Evolutionary conservation across 2,113 vertebrate species (phyloP).

Genomic region (Prinia subflava): DNA sequence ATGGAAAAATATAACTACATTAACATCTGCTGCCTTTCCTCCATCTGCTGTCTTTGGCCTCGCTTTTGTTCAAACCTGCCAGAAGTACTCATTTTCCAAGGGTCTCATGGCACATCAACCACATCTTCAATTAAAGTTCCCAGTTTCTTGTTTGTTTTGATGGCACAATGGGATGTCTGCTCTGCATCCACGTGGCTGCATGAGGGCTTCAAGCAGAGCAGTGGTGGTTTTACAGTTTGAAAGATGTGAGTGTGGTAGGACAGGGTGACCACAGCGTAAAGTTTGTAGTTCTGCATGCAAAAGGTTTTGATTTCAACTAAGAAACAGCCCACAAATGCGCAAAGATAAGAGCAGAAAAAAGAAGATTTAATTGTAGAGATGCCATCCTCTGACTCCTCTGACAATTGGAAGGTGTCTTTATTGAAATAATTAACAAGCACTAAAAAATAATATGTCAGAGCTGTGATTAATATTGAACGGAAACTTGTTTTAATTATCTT

Average conservation of each 20-base stretch:
- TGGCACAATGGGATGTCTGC: neutral
- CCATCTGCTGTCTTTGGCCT: slow-evolving; percentile 70
- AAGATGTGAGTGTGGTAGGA: neutral
- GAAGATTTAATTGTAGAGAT: neutral
- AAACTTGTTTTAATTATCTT: neutral
- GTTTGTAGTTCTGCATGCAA: neutral
- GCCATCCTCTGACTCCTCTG: neutral
- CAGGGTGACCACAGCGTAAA: neutral
- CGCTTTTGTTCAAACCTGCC: slow-evolving; percentile 44
- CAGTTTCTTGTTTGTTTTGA: neutral
- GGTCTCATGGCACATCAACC: neutral
- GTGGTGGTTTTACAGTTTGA: neutral
- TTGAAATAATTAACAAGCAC: neutral
- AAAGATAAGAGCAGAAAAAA: neutral
- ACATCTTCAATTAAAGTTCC: neutral
- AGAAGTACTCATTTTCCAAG: slow-evolving; percentile 10
- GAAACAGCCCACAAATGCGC: neutral
- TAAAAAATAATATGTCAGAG: neutral
- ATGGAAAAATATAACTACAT: slow-evolving; percentile 59
- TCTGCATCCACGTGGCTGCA: neutral
- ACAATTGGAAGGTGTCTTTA: neutral
- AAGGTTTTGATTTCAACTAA: neutral
- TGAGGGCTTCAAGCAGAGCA: accelerated
- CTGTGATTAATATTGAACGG: neutral
- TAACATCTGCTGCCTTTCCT: slow-evolving; percentile 66